Evolutionary conservation across 2,113 vertebrate species (phyloP).

Genomic region (Argyrosomus japonicus): DNA sequence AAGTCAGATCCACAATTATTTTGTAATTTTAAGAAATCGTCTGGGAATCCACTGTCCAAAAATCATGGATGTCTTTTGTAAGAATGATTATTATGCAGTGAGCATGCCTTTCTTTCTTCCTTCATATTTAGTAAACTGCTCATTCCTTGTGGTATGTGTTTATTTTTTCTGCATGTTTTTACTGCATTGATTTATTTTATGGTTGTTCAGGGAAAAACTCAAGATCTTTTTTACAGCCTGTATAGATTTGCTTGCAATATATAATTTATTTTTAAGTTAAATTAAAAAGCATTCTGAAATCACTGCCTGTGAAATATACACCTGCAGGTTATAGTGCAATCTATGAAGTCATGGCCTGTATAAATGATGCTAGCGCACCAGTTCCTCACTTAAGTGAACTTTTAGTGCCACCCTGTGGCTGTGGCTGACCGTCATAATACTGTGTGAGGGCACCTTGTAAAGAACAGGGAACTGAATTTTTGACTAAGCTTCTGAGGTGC

Average conservation of each 20-base stretch:
- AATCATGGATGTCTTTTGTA: not conserved
- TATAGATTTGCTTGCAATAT: not conserved
- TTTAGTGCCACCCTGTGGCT: conserved; percentile 52
- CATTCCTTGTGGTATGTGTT: not conserved
- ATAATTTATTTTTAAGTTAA: not conserved
- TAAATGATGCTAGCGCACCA: too few relatives aligned
- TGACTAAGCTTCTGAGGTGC: too few relatives aligned
- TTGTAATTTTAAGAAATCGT: not conserved
- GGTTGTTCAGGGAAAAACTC: too few relatives aligned
- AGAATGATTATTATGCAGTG: too few relatives aligned
- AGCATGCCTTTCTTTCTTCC: too few relatives aligned
- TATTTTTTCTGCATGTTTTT: not conserved
- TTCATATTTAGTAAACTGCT: not conserved
- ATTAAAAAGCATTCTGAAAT: not conserved
- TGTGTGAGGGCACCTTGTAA: too few relatives aligned
- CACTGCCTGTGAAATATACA: not conserved
- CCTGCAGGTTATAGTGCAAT: not conserved
- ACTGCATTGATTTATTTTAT: not conserved
- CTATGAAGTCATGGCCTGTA: not conserved
- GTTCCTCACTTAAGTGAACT: not conserved
- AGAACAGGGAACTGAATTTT: not conserved
- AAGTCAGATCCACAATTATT: not conserved
- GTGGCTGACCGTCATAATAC: not conserved
- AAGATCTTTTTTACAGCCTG: too few relatives aligned
- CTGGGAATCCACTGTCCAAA: not conserved